Evolutionary conservation across 64 coral and sea anemone genomes (phyloP), one percentile per base, ranked within the genome.

Genomic region (Porites lutea): DNA sequence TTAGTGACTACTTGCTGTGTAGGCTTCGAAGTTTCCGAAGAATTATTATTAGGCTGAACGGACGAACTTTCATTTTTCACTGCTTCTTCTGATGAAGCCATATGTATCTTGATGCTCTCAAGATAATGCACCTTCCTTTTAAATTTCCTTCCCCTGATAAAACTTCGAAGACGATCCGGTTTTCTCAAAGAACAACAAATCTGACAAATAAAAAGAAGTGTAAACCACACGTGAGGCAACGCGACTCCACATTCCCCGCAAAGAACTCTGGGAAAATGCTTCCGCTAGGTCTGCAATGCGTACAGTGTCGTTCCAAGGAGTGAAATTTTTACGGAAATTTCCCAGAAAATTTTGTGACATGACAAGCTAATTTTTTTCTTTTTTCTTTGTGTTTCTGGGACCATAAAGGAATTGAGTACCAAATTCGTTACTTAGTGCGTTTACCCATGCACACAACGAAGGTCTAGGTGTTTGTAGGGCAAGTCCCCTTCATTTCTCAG

Each of bases 61-160:
- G 81, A 22, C 62, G 62, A 48, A 84, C 27, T 84, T 13, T 84
- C 81, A 84, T 52, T 84, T 84, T 84, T 84, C 10, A 50, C 81
- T 4, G 62, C 81, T 84, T 84, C 81, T 68, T 84, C 81, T 18
- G 63, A 13, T 69, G 81, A 84, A 23, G 81, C 81, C 81, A 84
- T 84, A 52, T 51, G 45, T 84, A 8, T 84, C 63, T 53, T 69
- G 44, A 46, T 52, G 62, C 61, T 52, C 61, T 83, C 61, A 84
- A 67, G 61, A 52, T 68, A 84, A 18, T 49, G 44, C 43, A 63
- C 48, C 63, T 69, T 84, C 52, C 6, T 22, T 1, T 2, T 52
- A 4, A 9, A 64, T 44, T 47, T 46, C 45, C 22, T 15, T 60
- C 15, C 54, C 3, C 57, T 60, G 45, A 0, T 37, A 62, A 81